phyloP scores from a whole-genome alignment of 2,888 invertebrate genomes.

The Torymus aiolomorphi region DNA sequence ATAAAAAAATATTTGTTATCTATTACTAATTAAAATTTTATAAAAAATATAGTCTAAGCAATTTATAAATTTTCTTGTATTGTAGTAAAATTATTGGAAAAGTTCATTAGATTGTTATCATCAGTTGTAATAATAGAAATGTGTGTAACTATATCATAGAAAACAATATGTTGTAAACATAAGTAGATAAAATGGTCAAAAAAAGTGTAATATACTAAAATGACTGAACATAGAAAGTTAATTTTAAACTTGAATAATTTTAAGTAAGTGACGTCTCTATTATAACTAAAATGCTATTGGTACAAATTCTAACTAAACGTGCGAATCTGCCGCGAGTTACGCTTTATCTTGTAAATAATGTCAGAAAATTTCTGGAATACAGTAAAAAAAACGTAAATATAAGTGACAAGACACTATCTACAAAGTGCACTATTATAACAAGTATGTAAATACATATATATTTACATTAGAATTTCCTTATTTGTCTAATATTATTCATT shows the following conservation, averaged over 20 bases:
- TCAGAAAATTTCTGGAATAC: conserved; percentile 35
- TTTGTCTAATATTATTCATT: conserved; percentile 39
- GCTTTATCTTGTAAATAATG: conserved; percentile 54
- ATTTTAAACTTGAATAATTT: conserved; percentile 44
- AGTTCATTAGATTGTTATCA: conserved; percentile 37
- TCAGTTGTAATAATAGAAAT: conserved; percentile 23
- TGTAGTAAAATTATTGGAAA: conserved; percentile 27
- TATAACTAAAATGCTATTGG: conserved; percentile 24
- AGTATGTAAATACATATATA: conserved; percentile 51
- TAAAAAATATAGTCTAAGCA: conserved; percentile 35
- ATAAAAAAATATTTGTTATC: conserved; percentile 48
- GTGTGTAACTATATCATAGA: conserved; percentile 23
- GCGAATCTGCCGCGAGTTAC: conserved; percentile 46
- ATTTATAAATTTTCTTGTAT: conserved; percentile 28
- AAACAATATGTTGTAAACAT: conserved; percentile 20
- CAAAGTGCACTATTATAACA: conserved; percentile 39
- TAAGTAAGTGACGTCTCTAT: conserved; percentile 48
- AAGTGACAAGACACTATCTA: conserved; percentile 35
- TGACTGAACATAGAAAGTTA: conserved; percentile 17
- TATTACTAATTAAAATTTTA: conserved; percentile 51
- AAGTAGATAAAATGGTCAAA: conserved; percentile 29
- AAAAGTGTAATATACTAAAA: conserved; percentile 27
- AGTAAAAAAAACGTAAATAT: conserved; percentile 36
- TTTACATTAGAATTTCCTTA: conserved; percentile 46
- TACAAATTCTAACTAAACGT: conserved; percentile 36